Conservation (phyloP, 2,797 vertebrate genomes). For the Cyprinodon diabolis region DNA sequence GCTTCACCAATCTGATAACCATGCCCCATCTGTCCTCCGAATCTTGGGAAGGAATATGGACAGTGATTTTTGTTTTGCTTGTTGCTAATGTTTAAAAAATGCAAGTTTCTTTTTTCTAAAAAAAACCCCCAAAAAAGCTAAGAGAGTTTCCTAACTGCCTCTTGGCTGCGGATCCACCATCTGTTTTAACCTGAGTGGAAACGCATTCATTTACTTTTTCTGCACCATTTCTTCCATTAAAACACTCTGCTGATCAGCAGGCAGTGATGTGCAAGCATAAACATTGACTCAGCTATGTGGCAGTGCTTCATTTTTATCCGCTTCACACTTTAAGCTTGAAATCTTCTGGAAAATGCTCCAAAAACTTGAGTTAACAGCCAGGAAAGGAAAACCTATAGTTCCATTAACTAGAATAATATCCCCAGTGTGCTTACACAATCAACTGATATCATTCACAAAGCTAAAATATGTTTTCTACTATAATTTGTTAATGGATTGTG, state of each 20-base stretch:
- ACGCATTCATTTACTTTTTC: conserved; percentile 46
- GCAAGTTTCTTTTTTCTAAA: background rate
- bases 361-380: background rate
- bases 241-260: conserved; percentile 17
- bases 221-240: conserved; percentile 47
- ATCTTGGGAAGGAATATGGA: background rate
- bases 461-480: background rate
- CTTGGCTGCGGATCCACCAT: conserved; percentile 39
- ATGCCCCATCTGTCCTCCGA: background rate
- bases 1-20: background rate
- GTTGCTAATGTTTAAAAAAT: conserved; percentile 14
- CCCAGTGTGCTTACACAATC: background rate
- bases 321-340: background rate
- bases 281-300: conserved; percentile 4
- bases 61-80: background rate
- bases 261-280: conserved; percentile 11
- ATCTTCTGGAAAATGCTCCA: conserved; percentile 2
- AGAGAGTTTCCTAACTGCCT: conserved; percentile 15
- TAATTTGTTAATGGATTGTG: conserved; percentile 35
- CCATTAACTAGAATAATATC: background rate
- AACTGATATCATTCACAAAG: conserved; percentile 6
- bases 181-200: conserved; percentile 43
- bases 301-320: conserved; percentile 2
- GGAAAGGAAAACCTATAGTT: background rate
- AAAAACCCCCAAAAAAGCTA: background rate